Conservation (phyloP, 2,888 invertebrate species). For the Lamproptera curius region DNA sequence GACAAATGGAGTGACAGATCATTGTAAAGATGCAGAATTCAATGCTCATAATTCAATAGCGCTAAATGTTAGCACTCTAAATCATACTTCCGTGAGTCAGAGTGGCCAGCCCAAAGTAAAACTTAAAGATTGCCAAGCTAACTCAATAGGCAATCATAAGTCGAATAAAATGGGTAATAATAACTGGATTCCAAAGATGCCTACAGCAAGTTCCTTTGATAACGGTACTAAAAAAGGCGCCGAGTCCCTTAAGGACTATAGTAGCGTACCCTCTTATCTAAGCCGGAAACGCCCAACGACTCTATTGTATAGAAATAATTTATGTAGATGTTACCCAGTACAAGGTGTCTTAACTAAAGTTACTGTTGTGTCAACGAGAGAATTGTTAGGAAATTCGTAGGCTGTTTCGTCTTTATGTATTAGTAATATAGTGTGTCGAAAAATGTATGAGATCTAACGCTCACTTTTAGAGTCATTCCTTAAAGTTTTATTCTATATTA, state of each 20-base stretch:
- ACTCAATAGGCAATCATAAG: slow-evolving; percentile 55
- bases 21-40: slow-evolving; percentile 48
- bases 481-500: slow-evolving; percentile 9
- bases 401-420: not conserved
- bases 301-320: slow-evolving; percentile 52
- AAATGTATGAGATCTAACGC: slow-evolving; percentile 11
- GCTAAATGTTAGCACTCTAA: slow-evolving; percentile 58
- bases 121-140: slow-evolving; percentile 58
- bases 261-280: slow-evolving; percentile 69
- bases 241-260: slow-evolving; percentile 65
- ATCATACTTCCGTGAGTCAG: slow-evolving; percentile 52
- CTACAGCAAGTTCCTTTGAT: slow-evolving; percentile 68
- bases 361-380: slow-evolving; percentile 27
- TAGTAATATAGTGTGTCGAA: not conserved
- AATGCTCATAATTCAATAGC: slow-evolving; percentile 61
- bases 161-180: slow-evolving; percentile 68
- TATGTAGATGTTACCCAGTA: not conserved
- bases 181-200: slow-evolving; percentile 69
- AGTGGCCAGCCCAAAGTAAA: slow-evolving; percentile 57
- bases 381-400: slow-evolving; percentile 22
- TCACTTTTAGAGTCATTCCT: slow-evolving; percentile 16
- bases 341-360: slow-evolving; percentile 2
- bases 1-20: slow-evolving; percentile 54
- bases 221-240: slow-evolving; percentile 55
- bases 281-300: slow-evolving; percentile 64